A percentile compares a stretch with the other conserved stretches of the same genome.
phyloP scores from a whole-genome alignment of 2,113 vertebrate species.

The Glaucidium brasilianum region DNA sequence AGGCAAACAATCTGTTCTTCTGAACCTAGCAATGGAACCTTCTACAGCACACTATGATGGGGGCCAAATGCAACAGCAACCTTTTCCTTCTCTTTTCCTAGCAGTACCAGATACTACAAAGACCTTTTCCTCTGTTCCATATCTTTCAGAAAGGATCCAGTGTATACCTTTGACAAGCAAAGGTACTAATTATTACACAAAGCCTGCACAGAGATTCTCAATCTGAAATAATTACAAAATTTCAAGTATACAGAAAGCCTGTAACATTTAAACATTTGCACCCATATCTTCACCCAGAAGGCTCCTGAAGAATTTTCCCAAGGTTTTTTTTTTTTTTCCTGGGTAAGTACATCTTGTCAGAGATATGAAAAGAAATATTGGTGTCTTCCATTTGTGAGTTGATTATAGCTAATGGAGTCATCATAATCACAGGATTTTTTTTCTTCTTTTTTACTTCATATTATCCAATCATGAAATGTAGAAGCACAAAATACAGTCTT shows the following conservation, averaged over 20 bases:
- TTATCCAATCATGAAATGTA: conserved; percentile 48
- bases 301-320: not conserved
- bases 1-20: not conserved
- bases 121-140: not conserved
- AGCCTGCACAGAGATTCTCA: not conserved
- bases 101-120: not conserved
- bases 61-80: not conserved
- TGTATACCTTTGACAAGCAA: not conserved
- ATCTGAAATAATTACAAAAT: not conserved
- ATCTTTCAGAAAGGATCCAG: not conserved
- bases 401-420: conserved; percentile 41
- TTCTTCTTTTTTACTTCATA: not conserved
- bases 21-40: not conserved
- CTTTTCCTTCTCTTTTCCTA: not conserved
- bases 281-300: not conserved
- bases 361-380: conserved; percentile 31
- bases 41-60: not conserved
- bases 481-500: conserved; percentile 46
- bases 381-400: conserved; percentile 39
- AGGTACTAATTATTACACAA: not conserved
- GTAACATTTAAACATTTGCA: not conserved
- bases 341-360: not conserved
- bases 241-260: not conserved
- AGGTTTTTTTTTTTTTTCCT: not conserved
- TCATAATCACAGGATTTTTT: not conserved